Base-by-base conservation (phyloP, 1,140 invertebrate genomes). In the Nylanderia fulva region DNA sequence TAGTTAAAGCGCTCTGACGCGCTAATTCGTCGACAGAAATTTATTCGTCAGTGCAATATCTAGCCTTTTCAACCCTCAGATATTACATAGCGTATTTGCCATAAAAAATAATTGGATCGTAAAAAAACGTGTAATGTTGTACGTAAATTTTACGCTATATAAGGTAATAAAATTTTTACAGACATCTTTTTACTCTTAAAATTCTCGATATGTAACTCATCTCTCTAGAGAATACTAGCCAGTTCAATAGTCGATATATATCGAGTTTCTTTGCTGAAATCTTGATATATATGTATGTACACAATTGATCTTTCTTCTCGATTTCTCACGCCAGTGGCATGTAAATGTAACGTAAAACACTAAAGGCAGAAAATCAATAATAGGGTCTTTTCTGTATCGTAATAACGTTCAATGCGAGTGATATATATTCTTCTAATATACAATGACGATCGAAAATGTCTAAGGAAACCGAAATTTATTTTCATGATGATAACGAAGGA, bases 1-100 rank as follows among this genome's bases (percentile, higher is more conserved):
- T 29, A 48, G 42, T 75, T 83, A 54, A 77, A 84, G 75, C 15
- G 60, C 60, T 75, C 71, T 27, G 77, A 77, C 13, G 72, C n/a
- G 75, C 52, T 84, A 84, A 84, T 69, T 71, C 36, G 58, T 6
- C 42, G 15, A 54, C n/a, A 24, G n/a, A 74, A 48, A 21, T 24
- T 13, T 56, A n/a, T 48, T 56, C n/a, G 52, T 21, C 45, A 48
- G 36, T 33, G 6, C 4, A 52, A 15, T n/a, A 29, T 9, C 54
- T 29, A 13, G 13, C 33, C 39, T 39, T 74, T 48, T 74, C 52
- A 5, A 2, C 18, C 11, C 9, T 15, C 69, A 24, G 52, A 56
- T 56, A 21, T 56, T 56, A 56, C 52, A 56, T n/a, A 56, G 5
- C 7, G 52, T 21, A 56, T 56, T 56, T 3, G 52, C 9, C 8